These are phyloP conservation scores for Centroberyx gerrardi DNA, from an alignment of 2,797 vertebrate species.

Conservation along the genomic window DNA sequence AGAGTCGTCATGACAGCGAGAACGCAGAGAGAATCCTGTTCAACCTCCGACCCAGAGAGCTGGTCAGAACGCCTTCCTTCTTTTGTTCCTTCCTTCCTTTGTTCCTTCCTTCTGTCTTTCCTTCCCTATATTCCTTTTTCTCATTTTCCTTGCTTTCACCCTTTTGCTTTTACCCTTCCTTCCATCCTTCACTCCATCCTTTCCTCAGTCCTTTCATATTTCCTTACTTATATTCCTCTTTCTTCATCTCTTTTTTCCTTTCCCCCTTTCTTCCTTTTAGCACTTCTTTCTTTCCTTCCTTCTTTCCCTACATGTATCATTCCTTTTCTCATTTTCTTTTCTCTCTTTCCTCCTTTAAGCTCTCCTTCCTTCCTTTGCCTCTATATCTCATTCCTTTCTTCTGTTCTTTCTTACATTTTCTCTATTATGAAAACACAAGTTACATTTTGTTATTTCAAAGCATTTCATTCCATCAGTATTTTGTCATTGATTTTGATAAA, in stretches of 20 bases:
- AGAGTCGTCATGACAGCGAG: conserved; percentile 96
- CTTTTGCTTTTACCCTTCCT: no score
- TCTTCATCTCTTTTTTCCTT: neutral
- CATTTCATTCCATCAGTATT: no score
- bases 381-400: no score
- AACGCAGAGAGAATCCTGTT: conserved; percentile 97
- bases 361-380: no score
- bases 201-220: neutral
- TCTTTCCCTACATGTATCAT: neutral
- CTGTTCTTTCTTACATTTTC: neutral
- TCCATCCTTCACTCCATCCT: no score
- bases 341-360: no score
- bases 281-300: neutral
- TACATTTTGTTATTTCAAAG: neutral
- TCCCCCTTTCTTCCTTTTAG: no score
- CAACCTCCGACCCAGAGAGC: conserved; percentile 95
- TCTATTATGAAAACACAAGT: no score
- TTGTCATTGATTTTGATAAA: neutral
- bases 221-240: neutral
- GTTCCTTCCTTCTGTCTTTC: neutral
- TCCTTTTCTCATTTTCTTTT: no score
- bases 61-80: conserved; percentile 84
- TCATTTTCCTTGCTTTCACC: no score
- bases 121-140: no score
- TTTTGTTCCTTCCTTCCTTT: neutral